phyloP scores from a whole-genome alignment of 2,888 invertebrate species.

The Didymodactylos carnosus region DNA sequence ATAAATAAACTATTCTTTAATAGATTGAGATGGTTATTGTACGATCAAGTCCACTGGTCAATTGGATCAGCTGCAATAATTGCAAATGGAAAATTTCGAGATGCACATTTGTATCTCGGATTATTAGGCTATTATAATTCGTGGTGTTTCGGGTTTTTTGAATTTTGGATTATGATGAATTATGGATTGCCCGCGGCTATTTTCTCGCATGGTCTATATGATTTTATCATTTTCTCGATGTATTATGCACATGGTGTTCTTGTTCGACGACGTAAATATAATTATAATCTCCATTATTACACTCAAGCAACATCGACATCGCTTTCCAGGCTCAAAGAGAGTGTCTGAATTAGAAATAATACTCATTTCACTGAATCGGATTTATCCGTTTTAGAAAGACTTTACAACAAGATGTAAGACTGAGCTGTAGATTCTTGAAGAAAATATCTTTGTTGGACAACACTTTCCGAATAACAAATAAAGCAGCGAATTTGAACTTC shows the following conservation, averaged over 20 bases:
- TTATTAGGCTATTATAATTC: neutral
- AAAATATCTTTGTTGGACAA: no score
- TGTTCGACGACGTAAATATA: no score
- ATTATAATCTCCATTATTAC: no score
- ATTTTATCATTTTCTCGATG: neutral
- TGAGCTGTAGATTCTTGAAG: no score
- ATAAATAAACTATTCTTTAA: neutral
- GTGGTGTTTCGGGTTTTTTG: neutral
- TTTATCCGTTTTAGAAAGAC: no score
- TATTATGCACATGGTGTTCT: neutral
- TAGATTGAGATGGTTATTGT: neutral
- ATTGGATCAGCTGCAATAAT: neutral
- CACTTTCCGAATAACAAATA: no score
- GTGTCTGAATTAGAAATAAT: no score
- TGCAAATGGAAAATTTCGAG: neutral
- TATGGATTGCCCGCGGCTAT: neutral
- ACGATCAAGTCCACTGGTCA: neutral
- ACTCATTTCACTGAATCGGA: no score
- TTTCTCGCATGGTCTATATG: neutral
- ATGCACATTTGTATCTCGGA: neutral
- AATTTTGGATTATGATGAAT: neutral
- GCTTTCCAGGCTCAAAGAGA: no score
- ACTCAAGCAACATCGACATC: no score
- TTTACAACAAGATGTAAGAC: no score
- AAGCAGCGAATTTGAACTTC: no score